Evolutionary conservation across 2,888 invertebrate genomes (phyloP), one percentile per base, ranked within the genome.

Genomic region (Euplexia lucipara): DNA sequence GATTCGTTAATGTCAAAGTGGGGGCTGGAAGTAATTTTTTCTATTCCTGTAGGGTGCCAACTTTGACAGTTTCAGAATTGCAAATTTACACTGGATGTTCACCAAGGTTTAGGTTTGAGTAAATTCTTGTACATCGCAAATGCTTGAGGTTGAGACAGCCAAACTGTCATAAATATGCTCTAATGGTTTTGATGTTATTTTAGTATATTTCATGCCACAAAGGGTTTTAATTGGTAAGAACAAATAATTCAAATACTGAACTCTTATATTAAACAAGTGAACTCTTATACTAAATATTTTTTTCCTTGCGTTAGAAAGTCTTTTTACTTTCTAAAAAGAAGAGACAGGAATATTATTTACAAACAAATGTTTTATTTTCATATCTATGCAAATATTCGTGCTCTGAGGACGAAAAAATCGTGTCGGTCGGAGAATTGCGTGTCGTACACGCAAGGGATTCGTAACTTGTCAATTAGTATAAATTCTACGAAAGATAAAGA

Each of bases 381-480:
- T 70, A 60, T 60, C 22, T 72, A 70, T 66, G 49, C n/a, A 64
- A 73, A 69, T 65, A 37, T 72, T 72, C 65, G 35, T 26, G 16
- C 32, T 65, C 16, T 9, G 26, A 35, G 30, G 20, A 53, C 5
- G 48, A 42, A 58, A 68, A 58, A 54, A 37, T 20, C 32, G 14
- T 37, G 44, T 72, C 9, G 16, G 51, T n/a, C 18, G 22, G 35
- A 65, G 37, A 69, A 69, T 65, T 48, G 37, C 41, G 32, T 64
- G 54, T 48, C 26, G 42, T 35, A 69, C 54, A 65, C 73, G 37
- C 68, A 53, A 39, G 73, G 73, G 73, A 65, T 73, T 42, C 54
- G 65, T 73, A 54, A 54, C 68, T 64, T 69, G 73, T 73, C 68
- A 69, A 73, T 69, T 68, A 68, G 73, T 72, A 72, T 72, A 53